These are phyloP conservation scores for Diogma glabrata DNA, from an alignment of 2,888 invertebrate genomes.

Conservation along the genomic window DNA sequence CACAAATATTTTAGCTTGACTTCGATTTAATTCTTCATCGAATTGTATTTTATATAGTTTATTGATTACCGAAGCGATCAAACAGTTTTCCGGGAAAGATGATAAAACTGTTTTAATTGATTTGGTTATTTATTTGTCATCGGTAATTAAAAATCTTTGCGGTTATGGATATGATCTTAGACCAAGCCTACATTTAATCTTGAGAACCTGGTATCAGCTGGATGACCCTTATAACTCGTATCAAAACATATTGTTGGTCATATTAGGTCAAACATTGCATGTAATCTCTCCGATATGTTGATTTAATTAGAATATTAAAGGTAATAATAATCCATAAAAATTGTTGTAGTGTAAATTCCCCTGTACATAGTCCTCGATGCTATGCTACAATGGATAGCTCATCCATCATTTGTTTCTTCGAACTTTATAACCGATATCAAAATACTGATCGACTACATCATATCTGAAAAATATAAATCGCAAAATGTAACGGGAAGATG, in stretches of 20 bases:
- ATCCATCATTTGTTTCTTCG: conserved; percentile 49
- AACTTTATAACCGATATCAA: conserved; percentile 33
- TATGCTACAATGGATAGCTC: conserved; percentile 56
- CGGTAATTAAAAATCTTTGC: conserved; percentile 36
- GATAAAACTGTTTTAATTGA: conserved; percentile 28
- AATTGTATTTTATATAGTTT: conserved; percentile 30
- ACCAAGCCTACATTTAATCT: conserved; percentile 28
- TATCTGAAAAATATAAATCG: conserved; percentile 5
- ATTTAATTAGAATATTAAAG: conserved; percentile 38
- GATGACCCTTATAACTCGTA: conserved; percentile 23
- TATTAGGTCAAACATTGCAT: conserved; percentile 49
- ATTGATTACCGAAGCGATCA: conserved; percentile 32
- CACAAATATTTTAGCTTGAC: conserved; percentile 40
- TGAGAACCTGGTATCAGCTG: conserved; percentile 26
- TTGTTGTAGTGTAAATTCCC: conserved; percentile 42
- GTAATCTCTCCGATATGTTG: conserved; percentile 47
- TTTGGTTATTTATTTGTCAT: conserved; percentile 36
- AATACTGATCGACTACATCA: conserved; percentile 12
- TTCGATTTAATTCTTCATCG: conserved; percentile 21
- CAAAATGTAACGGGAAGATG: too few species aligned
- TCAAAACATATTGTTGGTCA: conserved; percentile 35
- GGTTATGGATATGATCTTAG: conserved; percentile 40
- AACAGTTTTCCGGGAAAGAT: conserved; percentile 25
- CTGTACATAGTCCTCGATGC: conserved; percentile 47
- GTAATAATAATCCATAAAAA: conserved; percentile 42